A percentile compares a stretch with the other conserved stretches of the same genome.
These are phyloP conservation scores for Scleropages formosus DNA, from an alignment of 2,797 vertebrate genomes.

Conservation along the genomic window DNA sequence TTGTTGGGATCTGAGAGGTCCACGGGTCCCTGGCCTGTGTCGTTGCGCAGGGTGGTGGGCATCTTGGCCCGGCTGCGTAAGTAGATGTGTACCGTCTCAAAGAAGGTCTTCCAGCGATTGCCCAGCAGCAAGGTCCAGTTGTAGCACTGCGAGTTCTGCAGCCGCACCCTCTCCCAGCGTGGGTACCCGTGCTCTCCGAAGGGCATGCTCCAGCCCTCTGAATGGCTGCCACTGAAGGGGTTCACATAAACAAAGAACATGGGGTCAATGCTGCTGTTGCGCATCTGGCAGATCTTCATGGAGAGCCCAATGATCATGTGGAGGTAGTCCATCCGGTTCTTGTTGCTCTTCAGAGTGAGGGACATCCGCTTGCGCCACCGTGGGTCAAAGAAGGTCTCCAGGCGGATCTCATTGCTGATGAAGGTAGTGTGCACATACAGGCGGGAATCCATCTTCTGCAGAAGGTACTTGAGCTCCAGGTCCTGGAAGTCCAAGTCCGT, in stretches of 20 bases:
- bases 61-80: slow-evolving; percentile 94
- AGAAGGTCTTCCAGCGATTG: slow-evolving; percentile 98
- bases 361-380: slow-evolving; percentile 98
- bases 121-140: slow-evolving; percentile 97
- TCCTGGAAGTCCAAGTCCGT: slow-evolving; percentile 98
- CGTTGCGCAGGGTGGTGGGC: slow-evolving; percentile 87
- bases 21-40: slow-evolving; percentile 92
- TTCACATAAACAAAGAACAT: slow-evolving; percentile 99
- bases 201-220: slow-evolving; percentile 98
- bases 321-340: slow-evolving; percentile 97
- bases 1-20: slow-evolving; percentile 95
- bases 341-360: slow-evolving; percentile 98
- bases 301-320: slow-evolving; percentile 97
- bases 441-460: slow-evolving; percentile 98
- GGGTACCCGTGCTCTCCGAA: slow-evolving; percentile 96
- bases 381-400: slow-evolving; percentile 97
- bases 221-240: slow-evolving; percentile 97
- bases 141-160: slow-evolving; percentile 96
- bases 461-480: slow-evolving; percentile 93
- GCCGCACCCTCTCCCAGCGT: slow-evolving; percentile 91
- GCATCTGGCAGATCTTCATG: slow-evolving; percentile 98
- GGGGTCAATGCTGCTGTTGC: slow-evolving; percentile 96
- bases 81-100: slow-evolving; percentile 98
- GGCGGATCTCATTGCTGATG: slow-evolving; percentile 97
- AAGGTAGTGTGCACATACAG: slow-evolving; percentile 97